Evolutionary conservation across 2,113 vertebrate genomes (phyloP).

Genomic region (Sylvilagus bachmani): DNA sequence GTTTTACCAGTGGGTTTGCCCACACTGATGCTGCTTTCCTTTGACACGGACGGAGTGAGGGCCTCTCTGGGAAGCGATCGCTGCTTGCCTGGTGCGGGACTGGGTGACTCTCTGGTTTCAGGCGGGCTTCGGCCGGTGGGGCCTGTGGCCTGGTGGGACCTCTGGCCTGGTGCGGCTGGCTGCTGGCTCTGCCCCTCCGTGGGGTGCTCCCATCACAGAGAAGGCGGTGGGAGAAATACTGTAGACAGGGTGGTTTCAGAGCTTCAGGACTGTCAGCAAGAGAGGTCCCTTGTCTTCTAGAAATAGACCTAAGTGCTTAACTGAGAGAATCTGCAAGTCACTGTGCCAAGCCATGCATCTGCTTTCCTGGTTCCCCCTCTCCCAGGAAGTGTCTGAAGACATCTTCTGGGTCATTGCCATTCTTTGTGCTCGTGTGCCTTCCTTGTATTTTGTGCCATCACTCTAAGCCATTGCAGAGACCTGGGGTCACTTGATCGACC

Average conservation of each 20-base stretch:
- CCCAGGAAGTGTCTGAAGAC: slow-evolving; percentile 16
- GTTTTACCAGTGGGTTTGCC: slow-evolving; percentile 11
- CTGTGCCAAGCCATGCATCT: neutral
- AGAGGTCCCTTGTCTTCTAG: neutral
- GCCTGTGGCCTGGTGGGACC: too few relatives aligned
- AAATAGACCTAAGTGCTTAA: neutral
- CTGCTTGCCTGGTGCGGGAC: neutral
- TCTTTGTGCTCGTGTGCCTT: neutral
- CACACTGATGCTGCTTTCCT: slow-evolving; percentile 38
- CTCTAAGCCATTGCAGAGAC: neutral
- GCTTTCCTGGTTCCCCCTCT: neutral
- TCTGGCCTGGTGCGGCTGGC: neutral
- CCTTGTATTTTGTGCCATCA: neutral
- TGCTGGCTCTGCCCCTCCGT: neutral
- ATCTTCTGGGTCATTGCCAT: slow-evolving; percentile 1
- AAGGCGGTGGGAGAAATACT: neutral
- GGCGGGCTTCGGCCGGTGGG: neutral
- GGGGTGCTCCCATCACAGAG: neutral
- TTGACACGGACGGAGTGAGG: slow-evolving; percentile 44
- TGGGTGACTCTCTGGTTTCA: slow-evolving; percentile 43
- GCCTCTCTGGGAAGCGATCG: neutral
- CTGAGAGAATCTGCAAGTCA: neutral
- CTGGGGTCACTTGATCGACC: slow-evolving; percentile 13
- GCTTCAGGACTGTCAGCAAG: neutral
- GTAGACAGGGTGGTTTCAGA: neutral